A percentile compares a stretch with the other conserved stretches of the same genome.
Conservation (phyloP, 2,797 vertebrate genomes). For the Mareca strepera region DNA sequence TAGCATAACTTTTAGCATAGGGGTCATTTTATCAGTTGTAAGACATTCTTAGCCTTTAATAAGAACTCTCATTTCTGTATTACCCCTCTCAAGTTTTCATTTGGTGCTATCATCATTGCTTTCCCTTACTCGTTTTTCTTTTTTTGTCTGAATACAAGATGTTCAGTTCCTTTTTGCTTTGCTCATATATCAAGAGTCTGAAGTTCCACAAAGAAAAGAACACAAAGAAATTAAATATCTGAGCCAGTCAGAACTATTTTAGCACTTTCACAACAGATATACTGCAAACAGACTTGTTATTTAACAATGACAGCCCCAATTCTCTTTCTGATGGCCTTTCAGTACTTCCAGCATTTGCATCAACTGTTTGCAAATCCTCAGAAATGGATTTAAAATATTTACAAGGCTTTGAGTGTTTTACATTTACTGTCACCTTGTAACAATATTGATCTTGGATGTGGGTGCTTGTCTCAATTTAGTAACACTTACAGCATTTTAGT, state of each 20-base stretch:
- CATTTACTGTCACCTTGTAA: slow-evolving; percentile 16
- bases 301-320: not conserved
- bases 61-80: not conserved
- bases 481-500: slow-evolving; percentile 19
- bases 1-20: not conserved
- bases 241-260: not conserved
- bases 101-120: not conserved
- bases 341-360: not conserved
- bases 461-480: slow-evolving; percentile 10
- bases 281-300: not conserved
- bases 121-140: not conserved
- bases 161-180: not conserved
- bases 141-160: not conserved
- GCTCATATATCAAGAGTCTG: not conserved
- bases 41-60: not conserved
- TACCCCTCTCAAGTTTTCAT: not conserved
- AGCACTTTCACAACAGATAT: not conserved
- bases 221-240: not conserved
- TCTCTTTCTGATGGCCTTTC: not conserved
- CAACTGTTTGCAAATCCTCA: not conserved
- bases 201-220: not conserved
- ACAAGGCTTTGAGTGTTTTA: slow-evolving; percentile 18
- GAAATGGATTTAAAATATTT: slow-evolving; percentile 51
- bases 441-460: not conserved
- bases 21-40: not conserved